Evolutionary conservation across 2,113 vertebrate species (phyloP).

Genomic region (Xenopus tropicalis): UCB_Xtro_10.0 CM004447.2:90802001-90802500

Average conservation of each 20-base stretch:
- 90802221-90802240: constrained; percentile 76
- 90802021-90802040: constrained; percentile 88
- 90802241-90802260: constrained; percentile 78
- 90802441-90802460: constrained; percentile 91
- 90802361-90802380: constrained; percentile 88
- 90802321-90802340: constrained; percentile 91
- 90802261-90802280: constrained; percentile 82
- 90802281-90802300: constrained; percentile 78
- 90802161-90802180: constrained; percentile 78
- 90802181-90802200: constrained; percentile 75
- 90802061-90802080: constrained; percentile 83
- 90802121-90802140: constrained; percentile 86
- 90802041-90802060: constrained; percentile 84
- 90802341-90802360: constrained; percentile 87
- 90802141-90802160: constrained; percentile 87
- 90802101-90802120: constrained; percentile 86
- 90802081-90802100: constrained; percentile 78
- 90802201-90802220: constrained; percentile 84
- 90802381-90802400: constrained; percentile 87
- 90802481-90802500: constrained; percentile 93
- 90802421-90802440: constrained; percentile 77
- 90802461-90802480: constrained; percentile 92
- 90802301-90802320: constrained; percentile 78
- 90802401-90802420: constrained; percentile 79
- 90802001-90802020: constrained; percentile 97